These are phyloP conservation scores for Parelbella ahira DNA, from an alignment of 2,888 invertebrate genomes.

Conservation along the genomic window DNA sequence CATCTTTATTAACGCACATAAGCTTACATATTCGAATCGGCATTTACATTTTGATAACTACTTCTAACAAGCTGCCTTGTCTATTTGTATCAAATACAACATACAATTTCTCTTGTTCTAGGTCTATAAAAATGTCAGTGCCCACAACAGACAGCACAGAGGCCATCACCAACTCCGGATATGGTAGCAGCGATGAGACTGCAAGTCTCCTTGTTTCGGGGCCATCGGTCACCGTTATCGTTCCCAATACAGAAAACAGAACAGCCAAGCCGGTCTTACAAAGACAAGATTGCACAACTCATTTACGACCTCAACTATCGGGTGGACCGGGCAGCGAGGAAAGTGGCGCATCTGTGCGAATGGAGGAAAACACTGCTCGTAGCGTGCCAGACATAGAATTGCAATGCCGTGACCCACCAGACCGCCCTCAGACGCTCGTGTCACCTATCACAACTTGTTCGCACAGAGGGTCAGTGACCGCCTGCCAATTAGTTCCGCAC, in stretches of 20 bases:
- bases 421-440: constrained; percentile 76
- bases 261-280: constrained; percentile 89
- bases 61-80: no score
- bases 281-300: constrained; percentile 92
- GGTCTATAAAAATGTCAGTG: constrained; percentile 61
- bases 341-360: constrained; percentile 80
- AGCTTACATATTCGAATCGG: no score
- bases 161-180: constrained; percentile 82
- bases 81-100: background rate
- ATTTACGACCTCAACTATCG: constrained; percentile 86
- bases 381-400: constrained; percentile 91
- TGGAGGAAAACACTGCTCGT: constrained; percentile 85
- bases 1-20: no score
- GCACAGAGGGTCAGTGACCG: constrained; percentile 83
- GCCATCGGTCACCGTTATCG: constrained; percentile 77
- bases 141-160: constrained; percentile 78
- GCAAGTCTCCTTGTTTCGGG: constrained; percentile 87
- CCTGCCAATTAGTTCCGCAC: constrained; percentile 84
- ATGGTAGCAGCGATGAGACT: constrained; percentile 90
- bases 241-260: constrained; percentile 69
- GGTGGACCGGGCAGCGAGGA: constrained; percentile 89
- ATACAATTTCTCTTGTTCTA: constrained; percentile 50
- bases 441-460: constrained; percentile 80
- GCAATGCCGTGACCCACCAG: constrained; percentile 83
- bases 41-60: no score